Evolutionary conservation across 2,888 invertebrate genomes (phyloP), one percentile per base, ranked within the genome.

Genomic region (Scrobipalpa costella): DNA sequence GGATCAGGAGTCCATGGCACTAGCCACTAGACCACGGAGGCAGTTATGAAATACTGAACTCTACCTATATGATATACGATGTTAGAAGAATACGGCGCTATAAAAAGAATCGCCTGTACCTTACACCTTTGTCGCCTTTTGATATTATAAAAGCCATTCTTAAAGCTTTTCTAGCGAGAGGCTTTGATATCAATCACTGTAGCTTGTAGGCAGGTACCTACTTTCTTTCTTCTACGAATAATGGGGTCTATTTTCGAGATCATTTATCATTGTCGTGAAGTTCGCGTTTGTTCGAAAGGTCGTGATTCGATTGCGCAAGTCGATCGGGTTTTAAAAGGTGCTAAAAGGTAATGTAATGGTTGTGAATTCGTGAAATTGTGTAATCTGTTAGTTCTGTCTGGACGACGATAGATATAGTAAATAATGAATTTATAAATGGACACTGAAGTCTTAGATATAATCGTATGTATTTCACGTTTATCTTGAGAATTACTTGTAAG

Each of bases 231-330:
- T 52, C 1, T 11, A 15, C 13, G 17, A 33, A 57, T 57, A 57
- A 38, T 49, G 47, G 34, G 15, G 17, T 60, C 61, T 49, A 52
- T 50, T 38, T 61, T 21, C 9, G 50, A 50, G 17, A 44, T 40
- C 62, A 62, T 44, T 59, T 11, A 19, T 36, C 15, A 34, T 63
- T 33, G 38, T 63, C 59, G 59, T 63, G 63, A n/a, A 21, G 34
- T 52, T 59, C 33, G 52, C 59, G 52, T 63, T 52, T 52, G 50
- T 59, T 27, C 59, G 36, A 59, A 44, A 52, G 47, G 38, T 47
- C 36, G 63, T 63, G 63, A 63, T 40, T 47, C 44, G 60, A 57
- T 63, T 63, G 19, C 44, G 55, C 52, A 63, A 63, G 44, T 17
- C 52, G 52, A 38, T 52, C 63, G 59, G 50, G 8, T 21, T 63